Evolutionary conservation across 2,113 vertebrate species (phyloP).

Genomic region (Coptodon bakossiorum): DNA sequence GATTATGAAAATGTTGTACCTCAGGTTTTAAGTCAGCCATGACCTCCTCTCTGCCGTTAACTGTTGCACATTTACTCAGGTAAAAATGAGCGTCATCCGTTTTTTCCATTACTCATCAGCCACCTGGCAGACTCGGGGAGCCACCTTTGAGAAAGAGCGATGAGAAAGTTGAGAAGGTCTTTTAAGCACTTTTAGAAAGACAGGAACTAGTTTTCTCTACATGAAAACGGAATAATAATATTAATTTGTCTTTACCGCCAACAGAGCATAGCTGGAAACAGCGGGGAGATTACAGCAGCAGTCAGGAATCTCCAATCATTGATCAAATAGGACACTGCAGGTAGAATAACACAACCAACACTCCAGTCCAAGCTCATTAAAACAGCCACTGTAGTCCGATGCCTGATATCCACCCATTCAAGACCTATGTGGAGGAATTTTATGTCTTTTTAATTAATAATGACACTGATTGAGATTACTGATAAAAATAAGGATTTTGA

Average conservation of each 20-base stretch:
- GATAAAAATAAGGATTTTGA: neutral
- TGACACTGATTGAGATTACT: neutral
- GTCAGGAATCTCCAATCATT: slow-evolving; percentile 61
- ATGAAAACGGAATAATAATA: neutral
- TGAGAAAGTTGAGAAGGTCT: neutral
- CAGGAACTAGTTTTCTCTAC: neutral
- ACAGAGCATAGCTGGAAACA: slow-evolving; percentile 37
- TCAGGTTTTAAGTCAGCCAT: slow-evolving; percentile 66
- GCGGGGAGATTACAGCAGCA: slow-evolving; percentile 9
- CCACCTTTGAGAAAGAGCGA: slow-evolving; percentile 68
- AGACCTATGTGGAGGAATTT: slow-evolving; percentile 17
- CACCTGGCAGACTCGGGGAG: slow-evolving; percentile 84
- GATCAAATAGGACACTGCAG: slow-evolving; percentile 51
- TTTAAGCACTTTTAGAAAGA: neutral
- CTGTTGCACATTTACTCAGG: slow-evolving; percentile 71
- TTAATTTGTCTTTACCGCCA: slow-evolving; percentile 51
- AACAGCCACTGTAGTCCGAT: slow-evolving; percentile 35
- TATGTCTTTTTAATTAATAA: neutral
- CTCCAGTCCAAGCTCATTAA: slow-evolving; percentile 62
- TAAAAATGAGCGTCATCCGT: slow-evolving; percentile 70
- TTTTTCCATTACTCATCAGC: slow-evolving; percentile 78
- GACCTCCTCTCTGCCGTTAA: slow-evolving; percentile 62
- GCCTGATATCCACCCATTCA: slow-evolving; percentile 66
- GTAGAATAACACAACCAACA: slow-evolving; percentile 1
- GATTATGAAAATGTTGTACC: slow-evolving; percentile 32